Base-by-base conservation (phyloP, 2,113 vertebrate species). In the Furnarius figulus region DNA sequence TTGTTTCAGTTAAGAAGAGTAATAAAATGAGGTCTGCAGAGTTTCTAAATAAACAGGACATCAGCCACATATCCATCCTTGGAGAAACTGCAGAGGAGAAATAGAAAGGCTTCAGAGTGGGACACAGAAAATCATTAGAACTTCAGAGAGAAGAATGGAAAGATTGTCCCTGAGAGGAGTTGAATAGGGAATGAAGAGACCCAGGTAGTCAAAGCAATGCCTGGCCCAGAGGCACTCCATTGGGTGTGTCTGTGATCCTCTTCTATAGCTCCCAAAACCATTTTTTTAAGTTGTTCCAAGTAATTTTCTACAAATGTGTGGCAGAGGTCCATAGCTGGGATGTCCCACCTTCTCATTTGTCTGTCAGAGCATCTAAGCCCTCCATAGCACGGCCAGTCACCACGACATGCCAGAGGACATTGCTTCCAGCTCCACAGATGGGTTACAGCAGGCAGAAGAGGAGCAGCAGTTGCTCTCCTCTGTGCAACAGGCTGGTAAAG, bases 361-460 rank as follows among this genome's bases (percentile, higher is more conserved):
- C 42, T 70, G 44, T 3, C 31, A 31, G 35, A 85, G 21, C 21
- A 50, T 5, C 25, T 19, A 4, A 63, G 33, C 30, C 37, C 61
- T 49, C 27, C 3, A 0, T 20, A 65, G 49, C 63, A 20, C 0
- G 11, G 27, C 59, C 46, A 50, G 33, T 49, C 50, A 3, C 14
- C 9, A 3, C 0, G 33, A 17, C 0, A 2, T 19, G 70, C 61
- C 71, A 27, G 17, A 24, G 27, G 71, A 42, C 71, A 13, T 1
- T 18, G 7, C 74, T 78, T 66, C 61, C 82, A 87, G 73, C 85
- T 49, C 82, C 46, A 39, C 52, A 66, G 81, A 9, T 31, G 42
- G 42, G 27, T 4, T 3, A 1, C 12, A 40, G 18, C 40, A 78
- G 27, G 23, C 24, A 25, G 17, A 67, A 71, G 19, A 28, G 81